A percentile compares a stretch with the other conserved stretches of the same genome.
These are phyloP conservation scores for Steatornis caripensis DNA, from an alignment of 2,113 vertebrate genomes.

Conservation along the genomic window DNA sequence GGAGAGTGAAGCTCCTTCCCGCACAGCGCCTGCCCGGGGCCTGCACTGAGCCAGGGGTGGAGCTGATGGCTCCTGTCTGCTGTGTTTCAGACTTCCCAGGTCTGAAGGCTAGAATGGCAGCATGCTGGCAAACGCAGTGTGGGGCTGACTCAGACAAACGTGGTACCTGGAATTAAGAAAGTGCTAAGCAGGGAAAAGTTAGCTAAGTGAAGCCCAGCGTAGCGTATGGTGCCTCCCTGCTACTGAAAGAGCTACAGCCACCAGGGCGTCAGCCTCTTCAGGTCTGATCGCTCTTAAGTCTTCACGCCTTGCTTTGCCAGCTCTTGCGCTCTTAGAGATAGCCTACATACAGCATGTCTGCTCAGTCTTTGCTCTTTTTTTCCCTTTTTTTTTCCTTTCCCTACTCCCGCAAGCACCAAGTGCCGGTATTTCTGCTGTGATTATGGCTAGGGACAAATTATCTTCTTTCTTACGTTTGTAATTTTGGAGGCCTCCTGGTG, in stretches of 20 bases:
- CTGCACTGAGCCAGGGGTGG: neutral
- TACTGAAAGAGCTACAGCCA: neutral
- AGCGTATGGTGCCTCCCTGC: rapidly evolving
- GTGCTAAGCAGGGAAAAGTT: rapidly evolving
- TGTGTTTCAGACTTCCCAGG: neutral
- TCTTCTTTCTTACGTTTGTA: neutral
- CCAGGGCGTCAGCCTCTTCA: neutral
- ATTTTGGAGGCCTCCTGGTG: neutral
- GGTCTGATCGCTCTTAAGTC: rapidly evolving
- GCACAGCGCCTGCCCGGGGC: rapidly evolving
- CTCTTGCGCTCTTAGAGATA: rapidly evolving
- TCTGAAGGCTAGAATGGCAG: neutral
- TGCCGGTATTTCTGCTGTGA: neutral
- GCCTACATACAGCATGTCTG: rapidly evolving
- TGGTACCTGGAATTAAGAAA: neutral
- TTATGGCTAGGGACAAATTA: neutral
- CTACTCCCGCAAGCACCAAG: rapidly evolving
- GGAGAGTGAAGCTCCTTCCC: neutral
- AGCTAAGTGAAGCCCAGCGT: neutral
- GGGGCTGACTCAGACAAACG: neutral
- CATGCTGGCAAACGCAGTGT: rapidly evolving
- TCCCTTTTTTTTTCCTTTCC: neutral
- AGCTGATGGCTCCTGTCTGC: neutral
- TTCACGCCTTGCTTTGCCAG: neutral
- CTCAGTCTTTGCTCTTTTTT: neutral